Conservation (phyloP, 1,140 invertebrate genomes). For the Drosophila melanogaster region DNA sequence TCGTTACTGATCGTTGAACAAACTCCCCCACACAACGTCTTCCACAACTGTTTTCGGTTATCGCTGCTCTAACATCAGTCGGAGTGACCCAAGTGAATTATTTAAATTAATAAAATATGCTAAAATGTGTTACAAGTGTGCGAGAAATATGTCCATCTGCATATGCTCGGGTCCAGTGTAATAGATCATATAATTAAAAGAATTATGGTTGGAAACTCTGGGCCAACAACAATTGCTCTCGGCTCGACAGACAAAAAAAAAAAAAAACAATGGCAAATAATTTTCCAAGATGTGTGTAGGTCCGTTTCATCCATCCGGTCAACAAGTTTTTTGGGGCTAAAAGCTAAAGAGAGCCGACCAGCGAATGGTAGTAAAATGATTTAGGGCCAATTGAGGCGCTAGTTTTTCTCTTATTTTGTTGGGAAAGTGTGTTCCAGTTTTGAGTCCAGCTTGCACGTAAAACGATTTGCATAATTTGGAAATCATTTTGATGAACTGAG, state of each 20-base stretch:
- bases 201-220: constrained; percentile 77
- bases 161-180: constrained; percentile 51
- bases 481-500: constrained; percentile 50
- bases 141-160: constrained; percentile 59
- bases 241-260: constrained; percentile 22
- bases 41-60: constrained; percentile 27
- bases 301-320: constrained; percentile 57
- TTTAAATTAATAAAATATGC: constrained; percentile 84
- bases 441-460: background rate
- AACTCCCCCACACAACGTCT: constrained; percentile 1
- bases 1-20: constrained; percentile 75
- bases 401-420: constrained; percentile 47
- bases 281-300: constrained; percentile 56
- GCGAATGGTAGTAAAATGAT: constrained; percentile 46
- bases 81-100: constrained; percentile 67
- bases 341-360: constrained; percentile 12
- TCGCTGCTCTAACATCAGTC: constrained; percentile 53
- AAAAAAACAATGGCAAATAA: constrained; percentile 72
- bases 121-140: constrained; percentile 83
- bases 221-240: constrained; percentile 60
- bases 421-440: constrained; percentile 66
- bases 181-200: constrained; percentile 83
- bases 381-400: constrained; percentile 60
- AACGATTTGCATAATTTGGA: constrained; percentile 71
- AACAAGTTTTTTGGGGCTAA: constrained; percentile 18